Conservation (phyloP, 2,888 invertebrate genomes). For the Perdita meconis region DNA sequence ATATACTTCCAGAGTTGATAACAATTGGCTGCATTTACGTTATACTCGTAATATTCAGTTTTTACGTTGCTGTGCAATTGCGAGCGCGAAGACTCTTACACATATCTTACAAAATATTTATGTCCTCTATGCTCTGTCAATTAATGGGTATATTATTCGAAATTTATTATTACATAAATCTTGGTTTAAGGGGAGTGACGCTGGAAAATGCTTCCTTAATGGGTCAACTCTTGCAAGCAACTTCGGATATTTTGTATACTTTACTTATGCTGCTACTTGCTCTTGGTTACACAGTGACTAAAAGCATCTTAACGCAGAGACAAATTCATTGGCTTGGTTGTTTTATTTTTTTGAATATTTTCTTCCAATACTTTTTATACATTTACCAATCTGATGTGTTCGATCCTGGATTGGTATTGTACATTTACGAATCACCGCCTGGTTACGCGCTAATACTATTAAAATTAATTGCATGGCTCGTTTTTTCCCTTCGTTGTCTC, state of each 20-base stretch:
- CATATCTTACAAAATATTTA: constrained; percentile 94
- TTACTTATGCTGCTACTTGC: constrained; percentile 92
- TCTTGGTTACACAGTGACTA: constrained; percentile 95
- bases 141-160: constrained; percentile 89
- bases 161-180: constrained; percentile 90
- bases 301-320: constrained; percentile 90
- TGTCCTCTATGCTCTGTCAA: constrained; percentile 89
- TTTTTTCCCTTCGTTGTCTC: constrained; percentile 87
- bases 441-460: constrained; percentile 93
- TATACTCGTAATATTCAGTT: constrained; percentile 89
- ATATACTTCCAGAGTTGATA: constrained; percentile 93
- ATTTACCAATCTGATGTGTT: constrained; percentile 93
- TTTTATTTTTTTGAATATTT: constrained; percentile 91
- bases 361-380: constrained; percentile 91
- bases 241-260: constrained; percentile 91
- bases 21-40: constrained; percentile 90
- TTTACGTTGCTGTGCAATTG: constrained; percentile 91
- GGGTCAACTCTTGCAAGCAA: constrained; percentile 90
- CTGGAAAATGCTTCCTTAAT: constrained; percentile 82
- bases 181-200: constrained; percentile 90
- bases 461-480: constrained; percentile 92
- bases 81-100: constrained; percentile 93
- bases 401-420: constrained; percentile 95
- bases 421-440: constrained; percentile 95
- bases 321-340: constrained; percentile 91